Percentiles rank a stretch among this genome's conserved stretches.
phyloP scores from a whole-genome alignment of 2,797 vertebrate genomes.

The Myripristis jacobus region DNA sequence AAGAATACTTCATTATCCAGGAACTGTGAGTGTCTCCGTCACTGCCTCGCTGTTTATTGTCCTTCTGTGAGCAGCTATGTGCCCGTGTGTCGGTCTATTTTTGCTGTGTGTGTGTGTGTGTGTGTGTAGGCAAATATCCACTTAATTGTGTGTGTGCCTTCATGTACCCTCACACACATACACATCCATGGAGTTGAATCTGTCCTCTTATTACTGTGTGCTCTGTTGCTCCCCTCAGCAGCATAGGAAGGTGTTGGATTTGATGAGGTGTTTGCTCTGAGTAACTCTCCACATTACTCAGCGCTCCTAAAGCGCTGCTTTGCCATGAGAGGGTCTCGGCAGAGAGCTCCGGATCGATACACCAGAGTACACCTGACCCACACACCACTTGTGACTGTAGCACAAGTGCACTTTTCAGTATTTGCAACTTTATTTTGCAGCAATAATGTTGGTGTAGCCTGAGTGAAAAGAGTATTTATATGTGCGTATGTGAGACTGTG shows the following conservation, averaged over 20 bases:
- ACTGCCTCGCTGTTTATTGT: constrained; percentile 32
- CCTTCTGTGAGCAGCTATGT: constrained; percentile 10
- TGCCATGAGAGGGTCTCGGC: constrained; percentile 51
- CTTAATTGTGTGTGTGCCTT: constrained; percentile 32
- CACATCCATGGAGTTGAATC: constrained; percentile 50
- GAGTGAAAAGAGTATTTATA: constrained; percentile 12
- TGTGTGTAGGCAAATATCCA: neutral
- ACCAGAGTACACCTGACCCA: constrained; percentile 12
- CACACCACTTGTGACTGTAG: constrained; percentile 31
- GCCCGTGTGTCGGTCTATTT: constrained; percentile 1
- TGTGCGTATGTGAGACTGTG: neutral
- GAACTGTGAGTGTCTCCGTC: constrained; percentile 85
- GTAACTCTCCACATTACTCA: constrained; percentile 70
- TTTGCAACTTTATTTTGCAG: constrained; percentile 56
- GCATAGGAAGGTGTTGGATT: constrained; percentile 70
- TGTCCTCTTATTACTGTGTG: constrained; percentile 68
- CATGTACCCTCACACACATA: constrained; percentile 32
- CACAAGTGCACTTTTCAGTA: constrained; percentile 30
- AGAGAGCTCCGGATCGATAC: constrained; percentile 55
- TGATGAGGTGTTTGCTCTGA: constrained; percentile 76
- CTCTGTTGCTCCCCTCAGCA: constrained; percentile 69
- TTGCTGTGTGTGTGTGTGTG: constrained; percentile 2
- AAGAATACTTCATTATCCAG: constrained; percentile 91
- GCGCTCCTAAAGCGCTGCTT: constrained; percentile 67
- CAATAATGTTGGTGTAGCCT: constrained; percentile 31